Base-by-base conservation (phyloP, 2,888 invertebrate genomes). In the Dicranocentrus wangi region DNA sequence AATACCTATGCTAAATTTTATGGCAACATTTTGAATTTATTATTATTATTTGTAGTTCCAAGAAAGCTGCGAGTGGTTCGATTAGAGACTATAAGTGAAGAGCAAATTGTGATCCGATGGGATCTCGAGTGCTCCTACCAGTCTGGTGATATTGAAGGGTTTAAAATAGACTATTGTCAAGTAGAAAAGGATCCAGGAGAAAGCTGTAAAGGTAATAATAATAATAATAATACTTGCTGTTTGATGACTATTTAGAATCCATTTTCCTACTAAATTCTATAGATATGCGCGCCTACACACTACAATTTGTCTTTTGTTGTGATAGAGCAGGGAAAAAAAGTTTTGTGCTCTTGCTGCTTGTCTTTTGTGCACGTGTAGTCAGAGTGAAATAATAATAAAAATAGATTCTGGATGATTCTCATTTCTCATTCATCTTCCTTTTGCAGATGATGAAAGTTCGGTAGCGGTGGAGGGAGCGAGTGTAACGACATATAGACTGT, bases 161-260 rank as follows among this genome's bases (percentile, higher is more conserved):
- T 93, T 88, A 91, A 91, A 69, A 92, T 95, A 72, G 92, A 92
- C 69, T 95, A 94, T 87, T 95, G 95, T 87, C 92, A 92, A 0
- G 91, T 91, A 69, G 89, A 90, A 19, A 39, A 19, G 15, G 10
- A 42, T 61, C 69, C 51, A 42, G 53, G 63, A 13, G 73, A 77
- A 15, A 47, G 55, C 10, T 84, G 84, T 23, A 83, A 63, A 53
- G 83, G 83, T 83, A 80, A 51, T 2, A 19, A 13, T 39, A 39
- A 39, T 13, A n/a, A n/a, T n/a, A n/a, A n/a, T n/a, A n/a, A n/a
- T n/a, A n/a, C n/a, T n/a, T n/a, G n/a, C n/a, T n/a, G n/a, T n/a
- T n/a, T n/a, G n/a, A n/a, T n/a, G n/a, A n/a, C n/a, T n/a, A n/a
- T n/a, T n/a, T n/a, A n/a, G n/a, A n/a, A n/a, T n/a, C n/a, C n/a